Conservation (phyloP, 2,888 invertebrate genomes). For the Phengaris alcon region DNA sequence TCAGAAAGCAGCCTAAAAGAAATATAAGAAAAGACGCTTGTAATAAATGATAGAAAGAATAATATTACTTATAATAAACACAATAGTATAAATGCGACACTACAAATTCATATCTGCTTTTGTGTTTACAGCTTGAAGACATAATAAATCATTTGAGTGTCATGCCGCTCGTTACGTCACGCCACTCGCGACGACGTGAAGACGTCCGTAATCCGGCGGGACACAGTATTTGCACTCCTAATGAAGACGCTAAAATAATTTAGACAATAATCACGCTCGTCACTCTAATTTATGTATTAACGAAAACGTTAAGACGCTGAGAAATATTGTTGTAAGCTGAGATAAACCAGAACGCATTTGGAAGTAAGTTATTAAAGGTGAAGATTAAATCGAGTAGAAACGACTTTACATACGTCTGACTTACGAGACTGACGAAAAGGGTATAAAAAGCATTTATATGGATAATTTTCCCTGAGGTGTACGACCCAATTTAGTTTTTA, state of each 20-base stretch:
- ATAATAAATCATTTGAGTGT: conserved; percentile 22
- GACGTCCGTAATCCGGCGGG: background rate
- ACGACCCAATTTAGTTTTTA: too few relatives aligned
- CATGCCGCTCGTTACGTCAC: background rate
- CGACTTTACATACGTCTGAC: background rate
- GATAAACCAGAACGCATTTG: background rate
- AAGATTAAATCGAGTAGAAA: background rate
- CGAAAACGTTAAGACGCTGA: background rate
- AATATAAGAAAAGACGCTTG: background rate
- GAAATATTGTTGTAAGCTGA: background rate
- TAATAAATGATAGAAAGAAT: conserved; percentile 28
- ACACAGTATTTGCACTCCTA: conserved; percentile 24
- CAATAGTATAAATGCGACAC: conserved; percentile 33
- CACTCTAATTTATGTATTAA: background rate
- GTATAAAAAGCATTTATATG: too few relatives aligned
- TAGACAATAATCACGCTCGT: conserved; percentile 18
- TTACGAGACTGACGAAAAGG: too few relatives aligned
- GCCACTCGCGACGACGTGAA: conserved; percentile 8
- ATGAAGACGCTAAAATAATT: conserved; percentile 10
- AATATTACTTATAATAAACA: conserved; percentile 37
- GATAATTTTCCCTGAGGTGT: too few relatives aligned
- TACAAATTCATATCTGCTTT: background rate
- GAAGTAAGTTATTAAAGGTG: background rate
- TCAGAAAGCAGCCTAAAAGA: too few relatives aligned
- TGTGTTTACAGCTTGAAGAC: background rate